Conservation (phyloP, 2,113 vertebrate genomes). For the Pteruthius melanotis region DNA sequence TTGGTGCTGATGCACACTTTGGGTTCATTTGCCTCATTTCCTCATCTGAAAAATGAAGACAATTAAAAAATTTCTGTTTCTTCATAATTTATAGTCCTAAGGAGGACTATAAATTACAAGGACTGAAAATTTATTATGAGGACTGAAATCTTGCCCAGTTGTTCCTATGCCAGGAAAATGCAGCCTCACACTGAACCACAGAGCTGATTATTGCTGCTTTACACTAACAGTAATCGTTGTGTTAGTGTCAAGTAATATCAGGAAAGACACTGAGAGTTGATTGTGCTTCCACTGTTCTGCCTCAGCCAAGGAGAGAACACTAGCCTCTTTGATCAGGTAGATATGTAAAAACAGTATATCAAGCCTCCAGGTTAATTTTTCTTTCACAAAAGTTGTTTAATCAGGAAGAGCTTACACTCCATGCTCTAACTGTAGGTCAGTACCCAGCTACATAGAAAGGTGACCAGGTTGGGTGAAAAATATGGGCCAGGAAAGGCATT, state of each 20-base stretch:
- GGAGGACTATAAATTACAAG: too few species aligned
- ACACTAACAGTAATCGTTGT: not conserved
- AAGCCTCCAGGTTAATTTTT: not conserved
- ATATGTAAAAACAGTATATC: not conserved
- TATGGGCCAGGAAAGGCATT: not conserved
- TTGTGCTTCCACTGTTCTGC: not conserved
- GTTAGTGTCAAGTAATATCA: not conserved
- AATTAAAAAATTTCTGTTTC: not conserved
- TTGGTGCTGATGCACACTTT: not conserved
- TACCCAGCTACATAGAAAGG: not conserved
- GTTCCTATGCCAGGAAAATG: accelerated
- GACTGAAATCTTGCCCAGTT: not conserved
- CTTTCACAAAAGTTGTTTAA: not conserved
- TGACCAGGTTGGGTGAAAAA: not conserved
- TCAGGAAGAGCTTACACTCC: not conserved
- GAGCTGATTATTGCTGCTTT: not conserved
- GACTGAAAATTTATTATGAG: not conserved
- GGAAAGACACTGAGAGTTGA: not conserved
- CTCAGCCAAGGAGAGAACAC: not conserved
- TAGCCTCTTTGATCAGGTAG: not conserved
- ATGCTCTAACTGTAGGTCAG: not conserved
- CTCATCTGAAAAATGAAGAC: not conserved
- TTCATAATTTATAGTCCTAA: not conserved
- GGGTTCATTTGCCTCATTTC: not conserved
- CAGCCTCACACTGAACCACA: not conserved